Base-by-base conservation (phyloP, 2,888 invertebrate genomes). In the Stomorhina lunata region DNA sequence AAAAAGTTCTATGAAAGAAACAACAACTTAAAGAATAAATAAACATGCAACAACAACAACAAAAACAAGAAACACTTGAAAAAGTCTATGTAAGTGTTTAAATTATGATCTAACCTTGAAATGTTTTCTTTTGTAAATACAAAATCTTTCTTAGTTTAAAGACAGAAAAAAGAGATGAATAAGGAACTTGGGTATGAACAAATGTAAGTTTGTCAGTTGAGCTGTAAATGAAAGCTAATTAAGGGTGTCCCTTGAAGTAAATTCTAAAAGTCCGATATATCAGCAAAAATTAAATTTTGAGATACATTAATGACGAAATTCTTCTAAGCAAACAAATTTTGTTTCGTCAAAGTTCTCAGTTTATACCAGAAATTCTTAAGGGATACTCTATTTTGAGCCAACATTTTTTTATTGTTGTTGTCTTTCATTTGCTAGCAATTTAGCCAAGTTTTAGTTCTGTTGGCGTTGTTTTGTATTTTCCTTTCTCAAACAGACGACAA, bases 41-140 rank as follows among this genome's bases (percentile, higher is more conserved):
- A 37, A 37, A n/a, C 12, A 29, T 34, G 27, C 32, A 57, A 25
- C 15, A 27, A 25, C 29, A 55, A n/a, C 25, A 57, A 61, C 15
- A 65, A 61, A 48, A 48, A n/a, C n/a, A 43, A 45, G 17, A 43
- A 43, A 12, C 34, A 48, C 53, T 69, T 76, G 25, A 73, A 72
- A n/a, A 22, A 17, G 65, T 72, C 57, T 72, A 50, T 40, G 22
- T 66, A 76, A 76, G 81, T 77, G 76, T 72, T 76, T 66, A 81
- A 76, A 81, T 77, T 72, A 81, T 72, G 77, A 55, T 72, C 48
- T 61, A 81, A 81, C 81, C 81, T 72, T 81, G 81, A 81, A 81
- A 77, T 72, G 43, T 77, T 72, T 77, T 50, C 48, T 65, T 63
- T 78, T 65, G 57, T 37, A 48, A 45, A 75, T n/a, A n/a, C 45